Evolutionary conservation across 2,888 invertebrate species (phyloP), one percentile per base, ranked within the genome.

Genomic region (Deilephila elpenor): DNA sequence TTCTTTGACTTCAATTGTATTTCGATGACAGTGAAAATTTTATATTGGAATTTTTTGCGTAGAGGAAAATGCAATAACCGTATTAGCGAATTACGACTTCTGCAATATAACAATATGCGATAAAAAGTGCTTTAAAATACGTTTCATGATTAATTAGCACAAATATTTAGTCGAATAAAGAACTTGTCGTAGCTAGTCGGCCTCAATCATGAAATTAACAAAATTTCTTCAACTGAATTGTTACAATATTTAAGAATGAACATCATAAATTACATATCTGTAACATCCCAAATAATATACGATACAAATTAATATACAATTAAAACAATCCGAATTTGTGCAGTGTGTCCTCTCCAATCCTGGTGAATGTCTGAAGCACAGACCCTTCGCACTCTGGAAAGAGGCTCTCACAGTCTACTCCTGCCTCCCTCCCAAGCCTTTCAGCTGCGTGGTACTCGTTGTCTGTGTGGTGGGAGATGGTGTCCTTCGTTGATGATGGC

Each of bases 361-460:
- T 84, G 0, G 95, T 95, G 76, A 96, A 96, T 74, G 96, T 95
- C 70, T 95, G 95, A 74, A 96, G 87, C n/a, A 96, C 87, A 67
- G 95, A 96, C 0, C 91, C 92, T 75, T 95, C 92, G 82, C 97
- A 97, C 82, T 96, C 96, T 0, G 96, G 96, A 89, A 96, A 97
- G 77, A 96, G 85, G 51, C 89, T 88, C 79, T 95, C 95, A 82
- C 96, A 95, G 78, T 89, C 95, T 62, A 92, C 91, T 34, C 92
- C 95, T 0, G 85, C 85, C 75, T 93, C 90, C 81, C 95, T 95
- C 5, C 97, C 97, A 5, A 96, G 86, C 74, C 95, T 89, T 87
- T 97, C 97, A 0, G 97, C 97, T 4, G 96, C 96, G 71, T 96
- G 95, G 87, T 97, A 97, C 85, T 97, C 97, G 78, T 96, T 96